Conservation (phyloP, 92 coral and sea anemone species). For the Chrysogorgia sp. region DNA sequence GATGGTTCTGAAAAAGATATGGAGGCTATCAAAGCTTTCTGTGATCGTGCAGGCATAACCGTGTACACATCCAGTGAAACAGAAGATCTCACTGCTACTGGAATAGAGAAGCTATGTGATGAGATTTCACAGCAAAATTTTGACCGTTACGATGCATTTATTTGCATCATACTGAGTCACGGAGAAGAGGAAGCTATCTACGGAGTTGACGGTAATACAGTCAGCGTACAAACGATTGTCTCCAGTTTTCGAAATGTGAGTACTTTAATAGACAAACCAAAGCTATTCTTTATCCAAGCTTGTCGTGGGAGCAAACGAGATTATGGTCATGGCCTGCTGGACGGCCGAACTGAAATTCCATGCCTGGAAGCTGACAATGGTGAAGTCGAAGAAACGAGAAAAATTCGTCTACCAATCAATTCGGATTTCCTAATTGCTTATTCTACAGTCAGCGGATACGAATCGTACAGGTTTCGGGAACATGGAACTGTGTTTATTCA, state of each 20-base stretch:
- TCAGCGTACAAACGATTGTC: slow-evolving; percentile 74
- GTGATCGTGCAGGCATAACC: slow-evolving; percentile 67
- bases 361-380: slow-evolving; percentile 79
- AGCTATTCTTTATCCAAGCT: slow-evolving; percentile 86
- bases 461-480: slow-evolving; percentile 65
- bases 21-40: slow-evolving; percentile 50
- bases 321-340: slow-evolving; percentile 22
- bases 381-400: slow-evolving; percentile 39
- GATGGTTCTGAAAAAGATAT: slow-evolving; percentile 77
- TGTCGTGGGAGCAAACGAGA: slow-evolving; percentile 74
- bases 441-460: slow-evolving; percentile 76
- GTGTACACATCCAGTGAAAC: not conserved
- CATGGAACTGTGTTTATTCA: slow-evolving; percentile 79
- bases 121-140: slow-evolving; percentile 74
- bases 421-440: slow-evolving; percentile 84
- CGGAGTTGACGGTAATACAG: slow-evolving; percentile 69
- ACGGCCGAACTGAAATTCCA: not conserved
- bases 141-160: slow-evolving; percentile 71
- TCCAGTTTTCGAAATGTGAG: slow-evolving; percentile 68
- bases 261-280: slow-evolving; percentile 77
- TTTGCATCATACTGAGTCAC: slow-evolving; percentile 87
- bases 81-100: slow-evolving; percentile 53
- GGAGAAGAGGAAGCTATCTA: slow-evolving; percentile 70
- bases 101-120: slow-evolving; percentile 49
- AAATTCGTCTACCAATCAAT: slow-evolving; percentile 69